Evolutionary conservation across 2,113 vertebrate species (phyloP).

Genomic region (Reinhardtius hippoglossoides): DNA sequence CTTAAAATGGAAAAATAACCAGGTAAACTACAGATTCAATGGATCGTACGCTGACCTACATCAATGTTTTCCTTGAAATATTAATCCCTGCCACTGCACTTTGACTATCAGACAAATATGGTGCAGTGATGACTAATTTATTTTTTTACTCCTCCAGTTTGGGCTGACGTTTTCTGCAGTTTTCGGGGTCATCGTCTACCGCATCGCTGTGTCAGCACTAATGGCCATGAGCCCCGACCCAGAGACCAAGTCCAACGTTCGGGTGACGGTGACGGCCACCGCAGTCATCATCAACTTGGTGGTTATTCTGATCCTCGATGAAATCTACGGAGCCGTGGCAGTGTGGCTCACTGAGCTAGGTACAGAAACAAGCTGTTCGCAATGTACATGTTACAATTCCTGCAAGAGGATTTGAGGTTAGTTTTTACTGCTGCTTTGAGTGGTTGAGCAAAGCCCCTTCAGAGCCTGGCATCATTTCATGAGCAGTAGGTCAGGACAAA

Average conservation of each 20-base stretch:
- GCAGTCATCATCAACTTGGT: conserved; percentile 97
- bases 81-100: conserved; percentile 7
- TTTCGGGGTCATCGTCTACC: conserved; percentile 93
- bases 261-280: conserved; percentile 92
- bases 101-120: neutral
- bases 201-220: conserved; percentile 90
- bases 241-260: conserved; percentile 87
- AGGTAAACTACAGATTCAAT: neutral
- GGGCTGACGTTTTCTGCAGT: conserved; percentile 92
- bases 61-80: conserved; percentile 26
- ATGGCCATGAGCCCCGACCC: conserved; percentile 90
- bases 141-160: conserved; percentile 79
- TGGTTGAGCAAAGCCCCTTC: too few relatives aligned
- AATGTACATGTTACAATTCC: too few relatives aligned
- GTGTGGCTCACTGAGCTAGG: conserved; percentile 96
- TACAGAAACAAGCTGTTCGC: conserved; percentile 39
- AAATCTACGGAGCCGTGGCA: conserved; percentile 94
- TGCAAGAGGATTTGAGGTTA: too few relatives aligned
- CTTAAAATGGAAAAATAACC: neutral
- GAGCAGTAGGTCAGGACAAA: too few relatives aligned
- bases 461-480: too few relatives aligned
- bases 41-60: conserved; percentile 31
- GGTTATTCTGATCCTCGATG: conserved; percentile 95
- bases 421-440: too few relatives aligned
- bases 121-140: neutral